Evolutionary conservation across 1,140 invertebrate species (phyloP).

Genomic region (Drosophila malerkotliana): DNA sequence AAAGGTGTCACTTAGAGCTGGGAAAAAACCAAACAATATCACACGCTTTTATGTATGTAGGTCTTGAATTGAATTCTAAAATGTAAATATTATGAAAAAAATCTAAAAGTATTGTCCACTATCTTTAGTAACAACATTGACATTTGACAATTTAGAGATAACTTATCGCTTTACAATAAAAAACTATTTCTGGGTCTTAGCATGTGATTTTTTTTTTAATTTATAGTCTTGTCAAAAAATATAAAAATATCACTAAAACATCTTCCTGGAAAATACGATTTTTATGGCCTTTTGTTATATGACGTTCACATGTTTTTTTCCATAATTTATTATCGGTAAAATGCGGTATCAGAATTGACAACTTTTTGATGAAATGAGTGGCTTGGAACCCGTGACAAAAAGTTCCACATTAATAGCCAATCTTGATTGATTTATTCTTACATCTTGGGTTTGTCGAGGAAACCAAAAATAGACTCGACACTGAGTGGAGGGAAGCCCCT

Average conservation of each 20-base stretch:
- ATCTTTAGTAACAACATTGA: background rate
- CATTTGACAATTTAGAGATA: background rate
- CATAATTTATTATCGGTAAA: background rate
- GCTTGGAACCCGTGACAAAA: background rate
- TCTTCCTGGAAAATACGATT: background rate
- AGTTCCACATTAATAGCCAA: background rate
- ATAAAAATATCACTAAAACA: background rate
- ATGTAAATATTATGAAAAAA: background rate
- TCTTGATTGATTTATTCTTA: conserved; percentile 8
- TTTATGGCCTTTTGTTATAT: background rate
- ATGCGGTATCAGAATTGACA: background rate
- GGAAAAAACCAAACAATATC: background rate
- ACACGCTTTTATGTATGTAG: too few relatives aligned
- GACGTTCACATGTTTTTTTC: background rate
- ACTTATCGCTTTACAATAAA: conserved; percentile 1
- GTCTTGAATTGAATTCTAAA: background rate
- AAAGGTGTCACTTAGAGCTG: background rate
- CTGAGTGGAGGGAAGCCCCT: conserved; percentile 32
- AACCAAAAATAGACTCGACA: conserved; percentile 21
- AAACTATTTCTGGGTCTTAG: background rate
- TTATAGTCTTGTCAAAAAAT: background rate
- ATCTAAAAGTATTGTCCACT: background rate
- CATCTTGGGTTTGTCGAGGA: background rate
- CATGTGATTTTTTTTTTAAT: conserved; percentile 1
- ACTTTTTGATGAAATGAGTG: conserved; percentile 3